A percentile compares a stretch with the other conserved stretches of the same genome.
phyloP scores from a whole-genome alignment of 1,140 invertebrate genomes.

The Drosophila prosaltans region DNA sequence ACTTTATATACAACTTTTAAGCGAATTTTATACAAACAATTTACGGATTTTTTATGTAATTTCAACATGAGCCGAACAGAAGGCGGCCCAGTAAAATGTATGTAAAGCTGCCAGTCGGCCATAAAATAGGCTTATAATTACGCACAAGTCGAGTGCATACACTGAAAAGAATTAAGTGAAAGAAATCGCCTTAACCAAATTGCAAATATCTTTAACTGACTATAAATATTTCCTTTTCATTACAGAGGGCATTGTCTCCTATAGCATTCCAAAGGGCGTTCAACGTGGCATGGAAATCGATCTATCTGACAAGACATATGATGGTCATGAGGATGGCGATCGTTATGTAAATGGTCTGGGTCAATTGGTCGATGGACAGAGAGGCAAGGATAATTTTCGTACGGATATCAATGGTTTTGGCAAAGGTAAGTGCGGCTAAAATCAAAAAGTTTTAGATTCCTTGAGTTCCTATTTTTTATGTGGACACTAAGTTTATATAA shows the following conservation, averaged over 20 bases:
- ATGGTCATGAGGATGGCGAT: constrained; percentile 91
- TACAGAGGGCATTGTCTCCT: constrained; percentile 91
- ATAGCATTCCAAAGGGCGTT: constrained; percentile 92
- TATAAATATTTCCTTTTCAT: constrained; percentile 34
- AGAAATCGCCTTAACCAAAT: constrained; percentile 35
- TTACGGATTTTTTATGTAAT: constrained; percentile 30
- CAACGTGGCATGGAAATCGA: constrained; percentile 92
- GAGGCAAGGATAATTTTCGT: constrained; percentile 91
- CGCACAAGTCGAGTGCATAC: constrained; percentile 14
- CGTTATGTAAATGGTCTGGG: constrained; percentile 92
- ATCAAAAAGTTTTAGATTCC: constrained; percentile 7
- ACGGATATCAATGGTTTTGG: constrained; percentile 87
- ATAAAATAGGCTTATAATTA: constrained; percentile 43
- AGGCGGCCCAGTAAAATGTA: not conserved
- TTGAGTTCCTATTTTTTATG: not conserved
- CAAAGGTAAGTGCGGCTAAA: constrained; percentile 85
- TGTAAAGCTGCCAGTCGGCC: not conserved
- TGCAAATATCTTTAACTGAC: not conserved
- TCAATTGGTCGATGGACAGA: constrained; percentile 94
- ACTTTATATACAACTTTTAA: constrained; percentile 43
- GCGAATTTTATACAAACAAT: constrained; percentile 33
- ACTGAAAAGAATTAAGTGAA: constrained; percentile 17
- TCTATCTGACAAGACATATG: constrained; percentile 95
- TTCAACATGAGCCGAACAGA: constrained; percentile 9
- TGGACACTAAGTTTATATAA: constrained; percentile 14